A percentile compares a stretch with the other conserved stretches of the same genome.
phyloP scores from a whole-genome alignment of 1,140 invertebrate genomes.

The Camponotus pennsylvanicus region DNA sequence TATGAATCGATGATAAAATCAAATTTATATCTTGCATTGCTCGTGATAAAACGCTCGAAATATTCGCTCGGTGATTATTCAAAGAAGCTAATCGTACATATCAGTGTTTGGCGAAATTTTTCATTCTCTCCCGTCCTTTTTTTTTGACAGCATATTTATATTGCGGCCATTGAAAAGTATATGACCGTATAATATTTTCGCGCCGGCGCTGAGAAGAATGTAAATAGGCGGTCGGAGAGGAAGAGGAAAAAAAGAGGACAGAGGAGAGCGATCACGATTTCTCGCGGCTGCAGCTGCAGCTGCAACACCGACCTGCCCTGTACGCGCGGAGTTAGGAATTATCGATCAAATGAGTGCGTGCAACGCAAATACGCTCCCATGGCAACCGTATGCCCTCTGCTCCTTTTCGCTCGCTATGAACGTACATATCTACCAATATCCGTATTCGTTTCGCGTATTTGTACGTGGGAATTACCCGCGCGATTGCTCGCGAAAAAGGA shows the following conservation, averaged over 20 bases:
- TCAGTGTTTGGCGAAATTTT: neutral
- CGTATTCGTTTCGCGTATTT: constrained; percentile 36
- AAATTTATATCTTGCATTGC: neutral
- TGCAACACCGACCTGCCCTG: constrained; percentile 56
- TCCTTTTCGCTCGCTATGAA: constrained; percentile 31
- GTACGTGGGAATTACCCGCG: constrained; percentile 13
- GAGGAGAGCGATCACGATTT: constrained; percentile 49
- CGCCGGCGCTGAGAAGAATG: constrained; percentile 18
- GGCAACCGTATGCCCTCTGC: constrained; percentile 62
- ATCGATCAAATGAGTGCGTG: constrained; percentile 77
- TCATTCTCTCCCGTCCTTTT: neutral
- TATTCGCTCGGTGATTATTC: neutral
- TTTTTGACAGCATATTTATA: constrained; percentile 14
- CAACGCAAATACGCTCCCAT: constrained; percentile 73
- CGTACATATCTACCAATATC: constrained; percentile 24
- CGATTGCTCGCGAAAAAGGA: constrained; percentile 13
- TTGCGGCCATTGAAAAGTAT: constrained; percentile 18
- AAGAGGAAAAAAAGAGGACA: neutral
- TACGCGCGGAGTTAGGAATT: constrained; percentile 63
- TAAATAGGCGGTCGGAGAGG: neutral
- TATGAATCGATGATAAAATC: neutral
- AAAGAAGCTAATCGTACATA: neutral
- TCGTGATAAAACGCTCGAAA: neutral
- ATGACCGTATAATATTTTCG: neutral
- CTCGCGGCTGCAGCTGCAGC: constrained; percentile 35